These are phyloP conservation scores for Oncorhynchus gorbuscha DNA, from an alignment of 2,113 vertebrate species.

Conservation along the genomic window DNA sequence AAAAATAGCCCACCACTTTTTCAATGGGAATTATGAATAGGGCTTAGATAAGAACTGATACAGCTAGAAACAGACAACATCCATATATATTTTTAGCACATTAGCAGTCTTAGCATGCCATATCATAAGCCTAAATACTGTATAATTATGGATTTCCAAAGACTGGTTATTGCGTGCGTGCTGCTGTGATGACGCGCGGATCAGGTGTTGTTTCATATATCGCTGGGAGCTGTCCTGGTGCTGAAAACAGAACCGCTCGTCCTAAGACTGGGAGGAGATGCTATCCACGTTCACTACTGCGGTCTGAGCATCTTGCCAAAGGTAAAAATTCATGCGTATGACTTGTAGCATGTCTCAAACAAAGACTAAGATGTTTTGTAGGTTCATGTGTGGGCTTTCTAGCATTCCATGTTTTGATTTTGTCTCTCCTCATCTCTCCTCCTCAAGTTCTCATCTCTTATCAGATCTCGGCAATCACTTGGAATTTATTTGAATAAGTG, in stretches of 20 bases:
- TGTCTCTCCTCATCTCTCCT: too few species aligned
- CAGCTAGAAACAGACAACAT: slow-evolving; percentile 27
- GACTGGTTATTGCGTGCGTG: slow-evolving; percentile 61
- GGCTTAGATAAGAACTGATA: background rate
- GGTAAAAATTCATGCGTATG: slow-evolving; percentile 65
- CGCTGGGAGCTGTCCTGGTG: slow-evolving; percentile 81
- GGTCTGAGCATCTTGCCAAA: slow-evolving; percentile 70
- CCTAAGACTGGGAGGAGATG: slow-evolving; percentile 55
- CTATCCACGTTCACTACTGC: slow-evolving; percentile 65
- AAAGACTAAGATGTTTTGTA: background rate
- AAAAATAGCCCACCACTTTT: background rate
- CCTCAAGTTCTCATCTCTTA: background rate
- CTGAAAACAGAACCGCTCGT: slow-evolving; percentile 71
- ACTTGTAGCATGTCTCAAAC: background rate
- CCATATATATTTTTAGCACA: slow-evolving; percentile 54
- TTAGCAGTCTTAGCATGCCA: slow-evolving; percentile 38
- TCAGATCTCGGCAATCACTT: background rate
- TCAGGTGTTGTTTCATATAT: slow-evolving; percentile 78
- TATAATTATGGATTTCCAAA: slow-evolving; percentile 54
- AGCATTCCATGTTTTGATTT: too few species aligned
- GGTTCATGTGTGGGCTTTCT: too few species aligned
- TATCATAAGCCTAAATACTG: slow-evolving; percentile 67
- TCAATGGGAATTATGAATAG: background rate
- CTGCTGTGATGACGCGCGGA: slow-evolving; percentile 69
- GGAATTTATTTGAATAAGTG: background rate